Evolutionary conservation across 2,888 invertebrate genomes (phyloP), one percentile per base, ranked within the genome.

Genomic region (Ypsolopha scabrella): DNA sequence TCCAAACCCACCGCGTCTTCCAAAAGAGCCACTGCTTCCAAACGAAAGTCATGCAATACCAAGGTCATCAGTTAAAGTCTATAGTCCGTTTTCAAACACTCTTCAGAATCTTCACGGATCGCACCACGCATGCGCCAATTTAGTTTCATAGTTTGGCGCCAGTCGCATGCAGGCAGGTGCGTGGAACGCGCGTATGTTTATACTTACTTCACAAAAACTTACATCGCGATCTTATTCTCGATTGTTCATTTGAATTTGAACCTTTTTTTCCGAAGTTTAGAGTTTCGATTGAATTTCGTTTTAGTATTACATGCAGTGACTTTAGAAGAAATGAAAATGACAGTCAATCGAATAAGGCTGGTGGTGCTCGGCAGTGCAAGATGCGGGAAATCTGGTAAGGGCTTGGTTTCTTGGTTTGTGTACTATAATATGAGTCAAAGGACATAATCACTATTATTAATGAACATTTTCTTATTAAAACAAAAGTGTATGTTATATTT

Each of bases 311-410:
- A 75, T 66, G 59, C 58, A 67, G 79, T 74, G 70, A 56, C 43
- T 38, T 38, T 59, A 61, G 55, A 50, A 62, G 65, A 63, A 62
- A 85, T 82, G 82, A 92, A 92, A 91, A 92, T 92, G 85, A 92
- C 92, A 81, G 90, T 91, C 70, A 92, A 91, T 87, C 90, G 91
- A 87, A 92, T 93, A 83, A 90, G 91, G 82, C 92, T 93, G 67
- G 93, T 92, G 77, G 92, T 93, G 73, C 89, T 93, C 67, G 93
- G 93, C 67, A 90, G 91, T 80, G 87, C 92, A 65, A 88, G 90
- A 68, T 91, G 91, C 75, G 93, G 92, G 72, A 93, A 93, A 86
- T 92, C 92, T 66, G 93, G 93, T 93, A 80, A 90, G 89, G 24
- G 24, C 24, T 24, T 24, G 2, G 24, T 3, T 24, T 24, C n/a